Base-by-base conservation (phyloP, 2,888 invertebrate genomes). In the Rotaria socialis region DNA sequence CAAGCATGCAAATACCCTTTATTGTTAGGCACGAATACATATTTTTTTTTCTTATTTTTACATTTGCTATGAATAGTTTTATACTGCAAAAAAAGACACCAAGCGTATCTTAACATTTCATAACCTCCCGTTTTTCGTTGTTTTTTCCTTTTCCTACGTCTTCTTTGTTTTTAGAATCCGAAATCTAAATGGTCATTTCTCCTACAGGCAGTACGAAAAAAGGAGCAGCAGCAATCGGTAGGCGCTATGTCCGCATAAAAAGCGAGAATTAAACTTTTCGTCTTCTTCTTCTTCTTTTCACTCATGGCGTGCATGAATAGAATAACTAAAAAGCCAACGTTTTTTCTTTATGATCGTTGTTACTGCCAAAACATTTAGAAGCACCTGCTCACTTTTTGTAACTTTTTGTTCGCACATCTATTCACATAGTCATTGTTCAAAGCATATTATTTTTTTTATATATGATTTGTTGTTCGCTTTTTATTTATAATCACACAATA, bases 101-200 rank as follows among this genome's bases (percentile, higher is more conserved):
- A 55, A 55, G 6, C 19, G 3, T 22, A 55, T 7, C 19, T 1
- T 67, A 14, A 1, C 24, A 35, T 19, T 35, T 67, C 67, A n/a
- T 24, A 10, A 41, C 22, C 47, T 11, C 24, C 47, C 47, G 8
- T 0, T 80, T 35, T 19, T 47, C 22, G 4, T 75, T 60, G 60
- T 67, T 16, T 19, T 41, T 19, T 75, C 41, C 43, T 80, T 80
- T 41, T 80, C 35, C 80, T 80, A 41, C 80, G 2, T 80, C 11
- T 80, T 80, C 47, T 80, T 80, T 47, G 80, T 80, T 80, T 80
- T 86, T 84, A 84, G 35, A 84, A 67, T 84, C 41, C 50, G 16
- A 85, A 80, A 58, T 86, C 86, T 85, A 86, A 86, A 86, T 86
- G 86, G 86, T 56, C 86, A 56, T 86, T 86, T 86, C 52, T 86